Evolutionary conservation across 2,888 invertebrate genomes (phyloP), one percentile per base, ranked within the genome.

Genomic region (Drosophila atripex): DNA sequence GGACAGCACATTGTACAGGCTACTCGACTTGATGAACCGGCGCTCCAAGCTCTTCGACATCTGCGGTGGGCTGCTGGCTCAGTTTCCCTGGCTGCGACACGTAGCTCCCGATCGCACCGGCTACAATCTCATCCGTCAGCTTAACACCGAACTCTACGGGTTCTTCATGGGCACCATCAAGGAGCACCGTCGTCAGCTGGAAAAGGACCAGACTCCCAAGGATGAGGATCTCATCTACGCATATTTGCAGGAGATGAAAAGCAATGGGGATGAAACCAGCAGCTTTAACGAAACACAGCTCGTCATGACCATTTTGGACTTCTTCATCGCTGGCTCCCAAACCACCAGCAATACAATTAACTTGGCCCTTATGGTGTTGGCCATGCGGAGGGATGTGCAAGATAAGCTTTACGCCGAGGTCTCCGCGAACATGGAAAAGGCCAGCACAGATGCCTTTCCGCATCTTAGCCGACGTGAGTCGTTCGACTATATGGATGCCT

Each of bases 311-410:
- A 93, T 95, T 75, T 84, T 95, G 58, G 95, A 95, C 88, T 92
- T 95, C 47, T 94, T 95, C 76, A 93, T 95, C 78, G 95, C 94
- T 5, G 95, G 95, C 2, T 92, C 93, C 0, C 93, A 93, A 75
- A 95, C 95, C 0, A 95, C 95, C 0, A 93, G 94, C 64, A 93
- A 92, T 38, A 94, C 94, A 0, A 88, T 95, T 14, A 94, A 94
- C 75, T 93, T 94, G 80, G 92, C 93, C 0, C 91, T 95, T 50
- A 91, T 95, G 79, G 92, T 93, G 75, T 93, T 95, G 92, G 91
- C 93, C 16, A 82, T 93, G 25, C 91, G 93, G 66, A 93, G 93
- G 46, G 93, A 94, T 9, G 89, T 95, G 3, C 95, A 95, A 87
- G 82, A 90, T 1, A 92, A 93, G 76, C 90, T 94, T 1, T 93